Percentiles rank a stretch among this genome's conserved stretches.
These are phyloP conservation scores for Sterna hirundo DNA, from an alignment of 2,113 vertebrate species.

Conservation along the genomic window DNA sequence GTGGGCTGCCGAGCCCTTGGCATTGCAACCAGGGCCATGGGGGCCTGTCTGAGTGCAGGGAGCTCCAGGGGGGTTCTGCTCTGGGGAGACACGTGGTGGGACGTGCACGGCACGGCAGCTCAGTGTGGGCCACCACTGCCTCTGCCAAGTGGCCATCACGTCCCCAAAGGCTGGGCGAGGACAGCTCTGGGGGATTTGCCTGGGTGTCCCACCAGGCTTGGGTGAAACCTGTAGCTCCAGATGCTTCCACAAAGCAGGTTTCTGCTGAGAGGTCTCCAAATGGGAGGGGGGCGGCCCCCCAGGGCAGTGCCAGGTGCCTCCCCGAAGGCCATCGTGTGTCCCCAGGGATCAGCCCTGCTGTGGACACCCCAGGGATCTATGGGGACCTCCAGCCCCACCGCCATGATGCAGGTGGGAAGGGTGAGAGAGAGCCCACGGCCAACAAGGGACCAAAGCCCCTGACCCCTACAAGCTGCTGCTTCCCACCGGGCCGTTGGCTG, in stretches of 20 bases:
- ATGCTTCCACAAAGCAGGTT: neutral
- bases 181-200: neutral
- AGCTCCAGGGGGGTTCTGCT: neutral
- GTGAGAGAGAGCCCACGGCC: neutral
- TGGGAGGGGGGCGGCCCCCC: neutral
- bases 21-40: neutral
- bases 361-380: neutral
- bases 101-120: neutral
- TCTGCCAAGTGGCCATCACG: neutral
- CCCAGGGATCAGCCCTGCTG: rapidly evolving
- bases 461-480: neutral
- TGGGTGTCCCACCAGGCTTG: neutral
- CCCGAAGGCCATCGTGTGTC: rapidly evolving
- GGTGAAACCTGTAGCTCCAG: neutral
- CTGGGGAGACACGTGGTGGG: neutral
- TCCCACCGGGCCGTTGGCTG: neutral
- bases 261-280: neutral
- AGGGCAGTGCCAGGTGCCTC: neutral
- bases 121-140: neutral
- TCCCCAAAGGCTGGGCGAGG: neutral
- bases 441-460: neutral
- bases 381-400: neutral
- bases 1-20: neutral
- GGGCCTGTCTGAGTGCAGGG: neutral
- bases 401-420: neutral